Percentiles rank a stretch among this genome's conserved stretches.
Evolutionary conservation across 2,797 vertebrate species (phyloP).

Genomic region (Silurus aristotelis): DNA sequence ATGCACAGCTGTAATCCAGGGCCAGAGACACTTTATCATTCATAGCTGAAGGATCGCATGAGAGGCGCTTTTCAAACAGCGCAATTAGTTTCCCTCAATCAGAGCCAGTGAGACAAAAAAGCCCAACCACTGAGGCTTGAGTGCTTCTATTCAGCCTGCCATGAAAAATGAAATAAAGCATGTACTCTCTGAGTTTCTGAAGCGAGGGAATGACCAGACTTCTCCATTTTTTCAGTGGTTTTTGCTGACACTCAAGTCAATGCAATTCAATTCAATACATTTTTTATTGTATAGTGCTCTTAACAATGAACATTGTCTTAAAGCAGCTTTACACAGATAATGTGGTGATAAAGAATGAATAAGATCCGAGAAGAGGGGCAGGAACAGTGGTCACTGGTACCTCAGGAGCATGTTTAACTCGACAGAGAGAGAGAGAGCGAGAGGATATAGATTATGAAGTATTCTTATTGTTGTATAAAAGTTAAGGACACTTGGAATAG

Average conservation of each 20-base stretch:
- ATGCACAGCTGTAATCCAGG: conserved; percentile 65
- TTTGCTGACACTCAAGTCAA: background rate
- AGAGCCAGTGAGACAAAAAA: conserved; percentile 54
- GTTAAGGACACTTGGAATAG: too few relatives aligned
- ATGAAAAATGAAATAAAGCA: conserved; percentile 34
- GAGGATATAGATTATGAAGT: too few relatives aligned
- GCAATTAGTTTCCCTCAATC: conserved; percentile 44
- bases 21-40: conserved; percentile 60
- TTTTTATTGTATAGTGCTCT: too few relatives aligned
- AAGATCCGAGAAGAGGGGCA: too few relatives aligned
- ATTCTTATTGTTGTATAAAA: too few relatives aligned
- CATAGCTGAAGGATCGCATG: conserved; percentile 50
- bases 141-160: conserved; percentile 41
- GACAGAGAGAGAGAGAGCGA: too few relatives aligned
- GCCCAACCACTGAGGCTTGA: conserved; percentile 43
- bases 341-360: too few relatives aligned
- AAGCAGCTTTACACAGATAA: too few relatives aligned
- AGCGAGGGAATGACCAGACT: conserved; percentile 16
- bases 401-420: too few relatives aligned
- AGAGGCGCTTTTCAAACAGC: conserved; percentile 48
- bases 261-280: too few relatives aligned
- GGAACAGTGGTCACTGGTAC: too few relatives aligned
- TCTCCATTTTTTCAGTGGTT: background rate
- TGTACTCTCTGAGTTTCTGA: conserved; percentile 15
- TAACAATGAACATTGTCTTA: too few relatives aligned